phyloP scores from a whole-genome alignment of 2,797 vertebrate genomes.

The Passerculus sandwichensis region DNA sequence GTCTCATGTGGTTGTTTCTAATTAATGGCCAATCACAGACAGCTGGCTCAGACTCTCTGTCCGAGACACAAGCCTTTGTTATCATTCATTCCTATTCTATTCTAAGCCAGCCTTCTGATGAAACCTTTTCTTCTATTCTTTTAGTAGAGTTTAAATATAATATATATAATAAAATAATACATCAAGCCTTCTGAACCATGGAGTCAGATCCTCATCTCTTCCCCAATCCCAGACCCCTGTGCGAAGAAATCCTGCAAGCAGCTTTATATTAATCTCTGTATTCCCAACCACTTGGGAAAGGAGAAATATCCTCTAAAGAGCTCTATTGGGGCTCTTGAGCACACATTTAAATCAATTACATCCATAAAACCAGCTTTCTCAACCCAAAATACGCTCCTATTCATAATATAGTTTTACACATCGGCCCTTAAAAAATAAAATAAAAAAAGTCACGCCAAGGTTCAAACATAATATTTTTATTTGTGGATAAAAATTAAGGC shows the following conservation, averaged over 20 bases:
- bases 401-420: rapidly evolving
- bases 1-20: no score
- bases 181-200: no score
- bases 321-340: not conserved
- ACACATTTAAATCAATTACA: not conserved
- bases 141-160: no score
- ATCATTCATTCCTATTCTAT: no score
- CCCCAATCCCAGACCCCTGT: no score
- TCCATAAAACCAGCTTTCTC: not conserved
- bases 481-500: conserved; percentile 79
- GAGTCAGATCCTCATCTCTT: no score
- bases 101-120: no score
- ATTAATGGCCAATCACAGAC: no score
- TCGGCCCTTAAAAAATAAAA: not conserved
- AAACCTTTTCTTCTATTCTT: no score
- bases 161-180: no score
- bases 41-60: no score
- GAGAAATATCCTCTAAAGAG: not conserved
- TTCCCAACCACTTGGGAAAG: not conserved
- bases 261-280: not conserved
- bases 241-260: not conserved
- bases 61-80: no score
- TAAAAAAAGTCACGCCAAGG: not conserved
- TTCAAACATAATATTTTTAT: conserved; percentile 73
- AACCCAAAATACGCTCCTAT: not conserved